Evolutionary conservation across 2,797 vertebrate genomes (phyloP), one percentile per base, ranked within the genome.

Genomic region (Paratrypauchen microcephalus): DNA sequence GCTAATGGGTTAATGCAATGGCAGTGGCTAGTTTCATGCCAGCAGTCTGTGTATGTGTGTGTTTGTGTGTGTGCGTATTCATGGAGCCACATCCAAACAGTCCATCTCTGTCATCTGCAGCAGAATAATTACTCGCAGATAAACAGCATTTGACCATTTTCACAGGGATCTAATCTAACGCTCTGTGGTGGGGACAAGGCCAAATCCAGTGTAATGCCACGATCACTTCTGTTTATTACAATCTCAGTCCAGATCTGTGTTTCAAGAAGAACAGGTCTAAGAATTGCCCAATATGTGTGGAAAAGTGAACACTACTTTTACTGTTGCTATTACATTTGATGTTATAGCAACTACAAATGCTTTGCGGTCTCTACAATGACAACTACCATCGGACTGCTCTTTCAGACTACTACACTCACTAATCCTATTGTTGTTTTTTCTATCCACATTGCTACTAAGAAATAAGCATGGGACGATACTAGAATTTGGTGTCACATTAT

Each of bases 1-100:
- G 80, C 87, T 93, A 94, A 94, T 94, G 85, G 87, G 86, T 92
- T 93, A 92, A 94, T 94, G 92, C 85, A 82, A 78, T 83, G 88
- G 87, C 81, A 90, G 32, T 36, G 86, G 79, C 83, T 83, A 77
- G 75, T 56, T 78, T 56, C 68, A 60, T 57, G 26, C 71, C 72
- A 58, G 55, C 48, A 5, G 68, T 19, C 55, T 64, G 66, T 70
- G 75, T 67, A 54, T 69, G 64, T 54, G 69, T 23, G 28, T 63
- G 74, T 72, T 57, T 76, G 36, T 72, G 75, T 84, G 41, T 78
- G 80, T 70, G 79, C 78, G 67, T 77, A 66, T 81, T 84, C 76
- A 75, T 81, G 79, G 70, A 82, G 79, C 83, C 76, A 61, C 85
- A 79, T 79, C 79, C 85, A 86, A 87, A 87, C 85, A 86, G 81